A percentile compares a stretch with the other conserved stretches of the same genome.
Conservation (phyloP, 2,888 invertebrate genomes). For the Mythimna vitellina region DNA sequence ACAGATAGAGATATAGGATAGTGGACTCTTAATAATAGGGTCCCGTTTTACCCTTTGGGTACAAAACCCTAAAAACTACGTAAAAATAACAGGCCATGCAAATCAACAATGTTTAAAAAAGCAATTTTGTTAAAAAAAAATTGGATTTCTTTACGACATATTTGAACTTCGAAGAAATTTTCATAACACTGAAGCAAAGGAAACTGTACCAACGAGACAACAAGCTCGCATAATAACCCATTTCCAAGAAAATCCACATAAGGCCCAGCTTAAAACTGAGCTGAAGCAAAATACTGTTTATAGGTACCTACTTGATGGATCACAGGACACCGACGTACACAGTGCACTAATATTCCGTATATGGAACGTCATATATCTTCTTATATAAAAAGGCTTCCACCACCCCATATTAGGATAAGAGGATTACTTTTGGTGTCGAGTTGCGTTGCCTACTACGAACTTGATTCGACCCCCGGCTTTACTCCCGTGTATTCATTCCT, state of each 20-base stretch:
- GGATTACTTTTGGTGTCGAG: slow-evolving; percentile 80
- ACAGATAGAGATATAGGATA: too few relatives aligned
- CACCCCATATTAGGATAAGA: slow-evolving; percentile 82
- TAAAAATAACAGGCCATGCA: too few relatives aligned
- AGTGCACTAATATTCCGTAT: slow-evolving; percentile 58
- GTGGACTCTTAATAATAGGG: too few relatives aligned
- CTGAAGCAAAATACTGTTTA: slow-evolving; percentile 43
- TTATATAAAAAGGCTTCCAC: slow-evolving; percentile 77
- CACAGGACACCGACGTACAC: slow-evolving; percentile 30
- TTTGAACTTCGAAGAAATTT: background rate
- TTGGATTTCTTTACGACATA: too few relatives aligned
- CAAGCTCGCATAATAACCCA: slow-evolving; percentile 13
- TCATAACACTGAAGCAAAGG: background rate
- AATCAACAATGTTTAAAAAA: too few relatives aligned
- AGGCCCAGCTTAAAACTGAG: slow-evolving; percentile 45
- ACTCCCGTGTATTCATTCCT: slow-evolving; percentile 49
- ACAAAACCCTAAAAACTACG: too few relatives aligned
- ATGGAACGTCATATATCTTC: slow-evolving; percentile 55
- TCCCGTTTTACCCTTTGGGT: too few relatives aligned
- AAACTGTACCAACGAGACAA: slow-evolving; percentile 18
- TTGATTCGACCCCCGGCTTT: slow-evolving; percentile 56
- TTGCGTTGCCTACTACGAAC: slow-evolving; percentile 59
- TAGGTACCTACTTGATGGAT: slow-evolving; percentile 34
- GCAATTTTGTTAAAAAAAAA: too few relatives aligned
- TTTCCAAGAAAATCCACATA: slow-evolving; percentile 29